phyloP scores from a whole-genome alignment of 1,140 invertebrate species.

The Coenobita brevimanus region DNA sequence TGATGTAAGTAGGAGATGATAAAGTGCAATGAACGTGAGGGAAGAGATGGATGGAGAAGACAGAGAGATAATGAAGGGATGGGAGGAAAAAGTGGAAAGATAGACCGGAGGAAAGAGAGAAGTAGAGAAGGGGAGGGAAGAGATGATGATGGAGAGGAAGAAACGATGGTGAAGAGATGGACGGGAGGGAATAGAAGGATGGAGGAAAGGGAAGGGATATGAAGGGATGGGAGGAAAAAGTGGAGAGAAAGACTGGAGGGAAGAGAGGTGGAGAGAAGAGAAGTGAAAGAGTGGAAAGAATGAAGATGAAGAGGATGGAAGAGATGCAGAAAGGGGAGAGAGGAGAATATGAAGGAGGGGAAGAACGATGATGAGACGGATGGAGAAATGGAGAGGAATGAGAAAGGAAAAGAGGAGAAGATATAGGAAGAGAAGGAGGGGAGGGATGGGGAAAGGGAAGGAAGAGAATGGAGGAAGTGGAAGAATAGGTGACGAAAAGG shows the following conservation, averaged over 20 bases:
- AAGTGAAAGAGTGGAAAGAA: not conserved
- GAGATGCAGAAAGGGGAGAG: not conserved
- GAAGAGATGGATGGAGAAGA: too few relatives aligned
- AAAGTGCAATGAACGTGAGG: too few relatives aligned
- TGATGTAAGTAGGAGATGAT: too few relatives aligned
- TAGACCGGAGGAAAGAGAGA: not conserved
- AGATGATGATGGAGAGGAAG: not conserved
- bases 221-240: not conserved
- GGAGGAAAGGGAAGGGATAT: not conserved
- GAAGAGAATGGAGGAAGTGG: not conserved
- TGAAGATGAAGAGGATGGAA: not conserved
- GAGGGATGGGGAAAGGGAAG: not conserved
- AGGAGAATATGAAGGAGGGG: not conserved
- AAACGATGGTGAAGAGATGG: not conserved
- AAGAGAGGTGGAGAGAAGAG: not conserved
- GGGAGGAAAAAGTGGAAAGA: not conserved
- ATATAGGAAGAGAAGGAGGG: not conserved
- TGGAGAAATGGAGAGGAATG: not conserved
- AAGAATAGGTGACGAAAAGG: not conserved
- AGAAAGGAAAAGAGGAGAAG: not conserved
- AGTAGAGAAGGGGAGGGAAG: not conserved
- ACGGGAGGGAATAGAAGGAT: not conserved
- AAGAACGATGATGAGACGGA: too few relatives aligned
- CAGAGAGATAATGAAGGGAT: not conserved
- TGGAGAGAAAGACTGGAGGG: not conserved